These are phyloP conservation scores for Butastur rufipennis DNA, from an alignment of 2,113 vertebrate species.

Conservation along the genomic window DNA sequence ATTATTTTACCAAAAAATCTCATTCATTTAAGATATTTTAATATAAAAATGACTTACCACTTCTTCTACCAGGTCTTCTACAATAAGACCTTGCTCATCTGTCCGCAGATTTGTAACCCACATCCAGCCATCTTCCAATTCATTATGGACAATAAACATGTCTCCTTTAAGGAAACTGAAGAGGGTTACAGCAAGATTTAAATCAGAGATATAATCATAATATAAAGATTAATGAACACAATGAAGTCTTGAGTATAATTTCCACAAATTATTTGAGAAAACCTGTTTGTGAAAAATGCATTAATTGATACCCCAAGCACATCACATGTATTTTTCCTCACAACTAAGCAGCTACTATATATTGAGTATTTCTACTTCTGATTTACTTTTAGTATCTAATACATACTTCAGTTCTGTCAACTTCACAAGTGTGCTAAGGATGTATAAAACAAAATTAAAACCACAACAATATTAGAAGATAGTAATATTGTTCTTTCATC, in stretches of 20 bases:
- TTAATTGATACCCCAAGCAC: background rate
- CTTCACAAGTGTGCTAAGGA: background rate
- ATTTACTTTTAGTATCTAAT: background rate
- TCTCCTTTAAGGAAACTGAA: constrained; percentile 97
- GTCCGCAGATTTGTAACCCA: constrained; percentile 97
- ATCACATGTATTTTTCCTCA: background rate
- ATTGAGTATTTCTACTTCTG: background rate
- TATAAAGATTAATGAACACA: background rate
- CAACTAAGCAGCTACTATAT: background rate
- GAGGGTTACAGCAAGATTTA: constrained; percentile 30
- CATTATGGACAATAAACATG: constrained; percentile 99
- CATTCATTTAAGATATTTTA: background rate
- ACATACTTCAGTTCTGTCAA: background rate
- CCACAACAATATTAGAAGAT: background rate
- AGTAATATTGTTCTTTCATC: background rate
- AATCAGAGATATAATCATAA: background rate
- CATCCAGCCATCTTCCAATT: constrained; percentile 99
- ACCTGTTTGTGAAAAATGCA: background rate
- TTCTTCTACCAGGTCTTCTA: constrained; percentile 95
- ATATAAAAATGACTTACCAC: constrained; percentile 84
- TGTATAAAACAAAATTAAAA: background rate
- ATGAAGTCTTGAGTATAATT: background rate
- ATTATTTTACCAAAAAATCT: background rate
- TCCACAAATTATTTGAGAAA: background rate
- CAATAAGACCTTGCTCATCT: constrained; percentile 97